Evolutionary conservation across 2,113 vertebrate species (phyloP), one percentile per base, ranked within the genome.

Genomic region (Pseudorhombus dupliciocellatus): DNA sequence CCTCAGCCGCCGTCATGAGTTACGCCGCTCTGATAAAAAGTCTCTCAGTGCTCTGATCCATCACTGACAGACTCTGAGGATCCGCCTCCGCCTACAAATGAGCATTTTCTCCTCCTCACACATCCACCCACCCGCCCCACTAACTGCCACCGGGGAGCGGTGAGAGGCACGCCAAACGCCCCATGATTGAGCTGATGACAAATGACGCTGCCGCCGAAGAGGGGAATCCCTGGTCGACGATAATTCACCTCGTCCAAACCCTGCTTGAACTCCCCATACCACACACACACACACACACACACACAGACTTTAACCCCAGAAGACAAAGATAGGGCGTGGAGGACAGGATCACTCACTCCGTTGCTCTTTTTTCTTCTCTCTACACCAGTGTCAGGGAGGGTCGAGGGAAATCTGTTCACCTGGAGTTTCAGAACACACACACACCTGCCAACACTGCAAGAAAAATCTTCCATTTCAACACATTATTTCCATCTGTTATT

Each of bases 321-420:
- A 73, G 69, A 73, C 73, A 34, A 0, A 73, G 62, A 63, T 9
- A 1, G 77, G 80, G 81, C 60, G 85, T 66, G 83, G 88, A 84
- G 57, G 69, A 70, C 53, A 44, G 70, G 81, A 90, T 90, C 78
- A 77, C 86, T 90, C 89, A 90, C 85, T 91, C 84, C 76, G 73
- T 44, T 73, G 11, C 73, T 89, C 72, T 10, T 85, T 86, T 51
- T 18, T 40, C 55, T 20, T 5, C 28, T 7, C 8, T 57, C 44
- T 40, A 3, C 34, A 16, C 70, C 52, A 10, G 56, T 77, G 86
- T 85, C 79, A 53, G 75, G 72, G 72, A 75, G 87, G 81, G 85
- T 77, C 81, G 16, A 74, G 79, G 80, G 75, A 89, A 89, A 90
- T 91, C 80, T 88, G 84, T 75, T 82, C 83, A 81, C 81, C 81